These are phyloP conservation scores for Standfussiana lucernea DNA, from an alignment of 2,888 invertebrate genomes.

Conservation along the genomic window DNA sequence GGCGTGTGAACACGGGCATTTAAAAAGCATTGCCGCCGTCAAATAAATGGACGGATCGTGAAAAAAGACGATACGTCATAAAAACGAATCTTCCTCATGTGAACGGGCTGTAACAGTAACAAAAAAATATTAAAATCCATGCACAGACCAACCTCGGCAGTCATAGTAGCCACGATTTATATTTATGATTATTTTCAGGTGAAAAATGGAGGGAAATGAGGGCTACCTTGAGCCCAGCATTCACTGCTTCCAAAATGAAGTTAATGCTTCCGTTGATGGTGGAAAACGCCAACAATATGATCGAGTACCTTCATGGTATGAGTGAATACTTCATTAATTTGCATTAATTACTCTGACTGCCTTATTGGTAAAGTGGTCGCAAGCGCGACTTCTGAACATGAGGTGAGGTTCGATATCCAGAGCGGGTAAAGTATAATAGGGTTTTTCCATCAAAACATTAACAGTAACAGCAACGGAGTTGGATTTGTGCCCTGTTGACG, in stretches of 20 bases:
- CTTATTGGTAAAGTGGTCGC: not conserved
- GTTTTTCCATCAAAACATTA: not conserved
- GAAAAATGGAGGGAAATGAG: constrained; percentile 89
- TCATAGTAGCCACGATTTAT: not conserved
- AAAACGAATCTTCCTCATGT: no score
- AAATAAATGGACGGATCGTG: no score
- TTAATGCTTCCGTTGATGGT: constrained; percentile 88
- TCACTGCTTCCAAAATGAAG: constrained; percentile 90
- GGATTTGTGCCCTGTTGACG: not conserved
- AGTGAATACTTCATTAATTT: not conserved
- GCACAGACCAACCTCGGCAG: not conserved
- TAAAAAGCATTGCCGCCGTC: no score
- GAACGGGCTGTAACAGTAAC: no score
- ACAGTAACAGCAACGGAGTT: not conserved
- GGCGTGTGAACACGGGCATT: no score
- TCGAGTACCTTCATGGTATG: constrained; percentile 79
- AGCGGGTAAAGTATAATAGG: not conserved
- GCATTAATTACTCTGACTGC: not conserved
- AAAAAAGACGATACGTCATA: no score
- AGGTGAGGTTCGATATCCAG: not conserved
- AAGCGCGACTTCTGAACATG: not conserved
- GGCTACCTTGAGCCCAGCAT: constrained; percentile 88
- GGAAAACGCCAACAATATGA: constrained; percentile 76
- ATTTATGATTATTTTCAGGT: constrained; percentile 71
- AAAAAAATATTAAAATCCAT: not conserved